Conservation (phyloP, 2,888 invertebrate species). For the Acanthosepion pharaonis region DNA sequence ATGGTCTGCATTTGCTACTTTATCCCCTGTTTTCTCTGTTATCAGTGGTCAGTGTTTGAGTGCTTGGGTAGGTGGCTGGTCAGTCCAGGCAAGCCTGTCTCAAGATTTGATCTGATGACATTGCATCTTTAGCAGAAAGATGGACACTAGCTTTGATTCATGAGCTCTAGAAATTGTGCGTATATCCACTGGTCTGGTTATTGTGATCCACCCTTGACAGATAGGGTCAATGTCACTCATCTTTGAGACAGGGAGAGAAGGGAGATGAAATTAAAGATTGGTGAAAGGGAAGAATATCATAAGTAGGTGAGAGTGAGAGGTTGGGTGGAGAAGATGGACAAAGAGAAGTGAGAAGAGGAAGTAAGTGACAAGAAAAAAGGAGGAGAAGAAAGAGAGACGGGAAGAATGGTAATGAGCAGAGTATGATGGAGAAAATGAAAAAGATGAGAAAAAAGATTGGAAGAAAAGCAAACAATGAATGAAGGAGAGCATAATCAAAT, state of each 20-base stretch:
- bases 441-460: background rate
- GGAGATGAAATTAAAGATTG: background rate
- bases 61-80: background rate
- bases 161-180: background rate
- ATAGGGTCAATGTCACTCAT: background rate
- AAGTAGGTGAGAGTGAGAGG: background rate
- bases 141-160: slow-evolving; percentile 12
- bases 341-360: background rate
- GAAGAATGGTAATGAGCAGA: background rate
- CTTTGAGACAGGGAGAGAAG: background rate
- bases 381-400: accelerated
- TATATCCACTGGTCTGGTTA: slow-evolving; percentile 16
- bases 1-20: background rate
- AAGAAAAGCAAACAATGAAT: background rate
- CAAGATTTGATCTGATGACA: slow-evolving; percentile 7
- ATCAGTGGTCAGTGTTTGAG: background rate
- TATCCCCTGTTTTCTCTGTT: background rate
- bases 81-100: background rate
- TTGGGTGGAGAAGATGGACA: background rate
- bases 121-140: slow-evolving; percentile 33
- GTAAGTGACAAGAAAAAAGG: background rate
- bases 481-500: background rate
- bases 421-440: background rate
- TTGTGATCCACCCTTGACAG: slow-evolving; percentile 11
- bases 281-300: background rate